Conservation (phyloP, 2,797 vertebrate species). For the Xenops minutus region DNA sequence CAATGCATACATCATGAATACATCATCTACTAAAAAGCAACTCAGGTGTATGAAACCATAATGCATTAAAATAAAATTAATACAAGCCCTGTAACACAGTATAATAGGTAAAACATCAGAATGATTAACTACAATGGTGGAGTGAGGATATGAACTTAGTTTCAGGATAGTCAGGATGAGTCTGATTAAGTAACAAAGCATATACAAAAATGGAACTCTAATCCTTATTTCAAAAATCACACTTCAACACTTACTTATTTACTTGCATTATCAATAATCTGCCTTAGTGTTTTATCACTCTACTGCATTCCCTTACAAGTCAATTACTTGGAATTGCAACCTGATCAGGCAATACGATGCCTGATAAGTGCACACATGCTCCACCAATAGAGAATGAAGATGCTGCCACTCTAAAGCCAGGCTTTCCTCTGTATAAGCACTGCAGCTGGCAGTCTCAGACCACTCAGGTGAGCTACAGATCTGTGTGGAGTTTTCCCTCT, state of each 20-base stretch:
- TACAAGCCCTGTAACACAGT: not conserved
- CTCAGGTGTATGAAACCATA: not conserved
- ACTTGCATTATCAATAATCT: slow-evolving; percentile 38
- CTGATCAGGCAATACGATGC: not conserved
- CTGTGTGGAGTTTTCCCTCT: not conserved
- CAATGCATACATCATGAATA: not conserved
- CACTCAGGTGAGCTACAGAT: not conserved
- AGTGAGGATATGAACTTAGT: not conserved
- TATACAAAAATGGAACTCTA: not conserved
- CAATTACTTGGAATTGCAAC: slow-evolving; percentile 33
- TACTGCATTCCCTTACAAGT: slow-evolving; percentile 18
- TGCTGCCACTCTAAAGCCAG: not conserved
- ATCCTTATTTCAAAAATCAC: slow-evolving; percentile 41
- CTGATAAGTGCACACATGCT: not conserved
- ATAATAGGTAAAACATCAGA: not conserved
- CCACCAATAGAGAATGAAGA: not conserved
- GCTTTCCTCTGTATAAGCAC: not conserved
- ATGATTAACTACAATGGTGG: not conserved
- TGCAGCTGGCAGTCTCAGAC: not conserved
- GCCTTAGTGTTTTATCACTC: slow-evolving; percentile 10
- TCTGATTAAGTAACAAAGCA: slow-evolving; percentile 21
- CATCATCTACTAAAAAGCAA: not conserved
- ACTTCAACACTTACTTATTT: slow-evolving; percentile 10
- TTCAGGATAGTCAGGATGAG: not conserved
- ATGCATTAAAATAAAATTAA: slow-evolving; percentile 5